Percentiles rank a stretch among this genome's conserved stretches.
phyloP scores from a whole-genome alignment of 1,140 invertebrate genomes.

The Achroia grisella region DNA sequence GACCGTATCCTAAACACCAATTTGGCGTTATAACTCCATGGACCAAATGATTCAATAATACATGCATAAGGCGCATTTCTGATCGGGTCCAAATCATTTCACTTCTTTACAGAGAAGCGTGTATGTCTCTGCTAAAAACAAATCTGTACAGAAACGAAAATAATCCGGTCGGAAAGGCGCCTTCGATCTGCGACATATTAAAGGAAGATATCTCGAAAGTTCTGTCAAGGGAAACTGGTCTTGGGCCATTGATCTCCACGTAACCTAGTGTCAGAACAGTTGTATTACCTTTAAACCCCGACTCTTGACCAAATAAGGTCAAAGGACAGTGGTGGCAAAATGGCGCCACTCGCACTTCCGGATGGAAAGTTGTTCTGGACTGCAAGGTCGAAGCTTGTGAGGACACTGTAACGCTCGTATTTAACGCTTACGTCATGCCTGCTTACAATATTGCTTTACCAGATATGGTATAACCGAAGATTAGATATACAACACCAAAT shows the following conservation, averaged over 20 bases:
- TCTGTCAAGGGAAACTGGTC: conserved; percentile 13
- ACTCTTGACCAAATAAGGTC: too few species aligned
- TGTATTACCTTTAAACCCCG: too few species aligned
- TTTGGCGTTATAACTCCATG: too few species aligned
- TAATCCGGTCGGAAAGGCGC: too few species aligned
- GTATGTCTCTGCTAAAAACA: too few species aligned
- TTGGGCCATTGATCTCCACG: conserved; percentile 5
- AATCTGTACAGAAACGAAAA: too few species aligned
- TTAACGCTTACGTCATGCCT: conserved; percentile 20
- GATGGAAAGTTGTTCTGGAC: conserved; percentile 51
- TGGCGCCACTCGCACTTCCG: conserved; percentile 38
- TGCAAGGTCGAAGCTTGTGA: conserved; percentile 40
- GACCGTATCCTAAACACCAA: too few species aligned
- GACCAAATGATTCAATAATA: too few species aligned
- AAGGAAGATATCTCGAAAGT: conserved; percentile 5
- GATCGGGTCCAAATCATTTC: too few species aligned
- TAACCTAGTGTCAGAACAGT: conserved; percentile 30
- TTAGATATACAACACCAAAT: too few species aligned
- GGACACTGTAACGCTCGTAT: conserved; percentile 27
- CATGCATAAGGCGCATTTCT: too few species aligned
- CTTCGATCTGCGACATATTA: background rate
- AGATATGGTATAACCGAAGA: conserved; percentile 2
- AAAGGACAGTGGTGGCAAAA: conserved; percentile 28
- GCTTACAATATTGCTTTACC: conserved; percentile 14
- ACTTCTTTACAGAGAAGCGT: too few species aligned